Evolutionary conservation across 2,113 vertebrate genomes (phyloP).

Genomic region (Nothocercus nigrocapillus): DNA sequence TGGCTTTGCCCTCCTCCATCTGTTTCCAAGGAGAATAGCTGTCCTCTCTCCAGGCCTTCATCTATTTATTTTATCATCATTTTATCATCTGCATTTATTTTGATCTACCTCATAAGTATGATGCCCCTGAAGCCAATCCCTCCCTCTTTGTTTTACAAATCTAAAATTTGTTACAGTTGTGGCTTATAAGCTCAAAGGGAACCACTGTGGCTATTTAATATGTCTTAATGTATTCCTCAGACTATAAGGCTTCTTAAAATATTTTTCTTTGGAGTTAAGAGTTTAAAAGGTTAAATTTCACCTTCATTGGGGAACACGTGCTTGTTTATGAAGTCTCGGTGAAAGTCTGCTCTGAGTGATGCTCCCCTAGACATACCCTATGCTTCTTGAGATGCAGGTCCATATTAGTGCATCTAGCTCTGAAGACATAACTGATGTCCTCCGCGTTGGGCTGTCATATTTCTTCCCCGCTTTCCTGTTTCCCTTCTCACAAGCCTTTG

Average conservation of each 20-base stretch:
- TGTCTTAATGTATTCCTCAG: neutral
- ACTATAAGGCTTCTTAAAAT: neutral
- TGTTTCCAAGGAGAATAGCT: neutral
- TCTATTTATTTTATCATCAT: neutral
- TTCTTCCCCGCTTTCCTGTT: constrained; percentile 10
- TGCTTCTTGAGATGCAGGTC: constrained; percentile 5
- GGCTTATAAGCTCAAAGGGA: neutral
- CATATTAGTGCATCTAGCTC: neutral
- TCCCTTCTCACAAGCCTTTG: neutral
- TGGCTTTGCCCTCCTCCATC: neutral
- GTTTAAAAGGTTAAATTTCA: neutral
- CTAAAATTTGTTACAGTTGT: neutral
- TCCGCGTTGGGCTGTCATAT: neutral
- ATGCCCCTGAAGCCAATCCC: neutral
- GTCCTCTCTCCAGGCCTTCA: neutral
- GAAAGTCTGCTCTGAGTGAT: neutral
- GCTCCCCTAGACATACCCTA: neutral
- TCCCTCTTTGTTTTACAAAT: neutral
- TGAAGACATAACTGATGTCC: neutral
- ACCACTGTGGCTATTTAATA: neutral
- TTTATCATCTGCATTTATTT: neutral
- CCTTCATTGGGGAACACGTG: neutral
- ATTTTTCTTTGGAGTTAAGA: neutral
- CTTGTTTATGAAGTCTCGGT: neutral
- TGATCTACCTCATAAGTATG: neutral